Base-by-base conservation (phyloP, 2,113 vertebrate genomes). In the Butastur rufipennis region DNA sequence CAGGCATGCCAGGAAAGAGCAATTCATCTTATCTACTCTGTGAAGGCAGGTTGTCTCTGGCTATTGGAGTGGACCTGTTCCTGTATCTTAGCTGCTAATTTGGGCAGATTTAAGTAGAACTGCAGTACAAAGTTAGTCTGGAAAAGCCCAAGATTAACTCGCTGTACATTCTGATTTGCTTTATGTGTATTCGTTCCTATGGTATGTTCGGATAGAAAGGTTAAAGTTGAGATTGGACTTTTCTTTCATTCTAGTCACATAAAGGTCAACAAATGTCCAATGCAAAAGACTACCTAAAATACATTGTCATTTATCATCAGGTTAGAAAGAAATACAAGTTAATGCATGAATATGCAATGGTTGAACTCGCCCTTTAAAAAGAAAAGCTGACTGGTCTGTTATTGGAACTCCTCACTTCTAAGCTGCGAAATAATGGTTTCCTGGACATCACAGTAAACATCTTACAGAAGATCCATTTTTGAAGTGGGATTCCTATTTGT, bases 151-250 rank as follows among this genome's bases (percentile, higher is more conserved):
- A 13, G 38, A 59, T 86, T 59, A 93, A 56, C 42, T 65, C 2
- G 10, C 62, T 78, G 61, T 40, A 61, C 53, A 4, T 77, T 93
- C 58, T 55, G 67, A 32, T 92, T 78, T 86, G 75, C 52, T 92
- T 53, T 27, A 73, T 4, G 0, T 58, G 58, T 65, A 32, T 93
- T 63, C 34, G 20, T 81, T 72, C 43, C 55, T 55, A 2, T 50
- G 62, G 16, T 52, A 10, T 23, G 56, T 78, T 90, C 71, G 53
- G 45, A 65, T 26, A 62, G 71, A 96, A 96, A 96, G 91, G 89
- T 93, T 92, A 93, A 87, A 95, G 96, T 62, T 94, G 86, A 77
- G 77, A 40, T 20, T 75, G 74, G 74, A 40, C 45, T 97, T 96
- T 34, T 92, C 62, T 86, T 96, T 86, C 71, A 36, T 62, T 87